Percentiles rank a stretch among this genome's conserved stretches.
phyloP scores from a whole-genome alignment of 2,888 invertebrate species.

The Catocala fraxini region DNA sequence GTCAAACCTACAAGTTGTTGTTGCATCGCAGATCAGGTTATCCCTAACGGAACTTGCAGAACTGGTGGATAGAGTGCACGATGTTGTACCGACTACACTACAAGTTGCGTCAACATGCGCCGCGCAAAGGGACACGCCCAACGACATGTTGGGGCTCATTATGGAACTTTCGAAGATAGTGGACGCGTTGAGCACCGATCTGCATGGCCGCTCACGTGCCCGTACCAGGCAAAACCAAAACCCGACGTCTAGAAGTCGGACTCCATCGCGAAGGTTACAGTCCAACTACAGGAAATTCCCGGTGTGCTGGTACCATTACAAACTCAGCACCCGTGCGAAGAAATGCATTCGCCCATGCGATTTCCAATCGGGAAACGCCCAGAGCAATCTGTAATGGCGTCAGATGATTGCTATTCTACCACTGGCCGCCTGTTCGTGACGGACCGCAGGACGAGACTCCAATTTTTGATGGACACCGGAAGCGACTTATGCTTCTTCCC shows the following conservation, averaged over 20 bases:
- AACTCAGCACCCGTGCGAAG: constrained; percentile 1
- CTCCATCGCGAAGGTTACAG: neutral
- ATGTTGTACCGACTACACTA: too few relatives aligned
- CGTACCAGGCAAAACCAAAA: too few relatives aligned
- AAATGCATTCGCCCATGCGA: constrained; percentile 7
- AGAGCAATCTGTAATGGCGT: constrained; percentile 13
- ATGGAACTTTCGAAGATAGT: too few relatives aligned
- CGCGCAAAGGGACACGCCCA: too few relatives aligned
- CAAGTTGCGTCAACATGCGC: too few relatives aligned
- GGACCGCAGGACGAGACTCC: constrained; percentile 1
- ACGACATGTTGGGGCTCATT: too few relatives aligned
- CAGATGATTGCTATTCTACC: constrained; percentile 4
- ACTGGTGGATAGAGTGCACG: too few relatives aligned
- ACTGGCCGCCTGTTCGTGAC: constrained; percentile 13
- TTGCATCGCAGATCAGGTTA: neutral
- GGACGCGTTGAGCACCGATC: too few relatives aligned
- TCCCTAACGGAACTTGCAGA: neutral
- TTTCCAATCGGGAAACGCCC: constrained; percentile 1
- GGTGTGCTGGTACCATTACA: too few relatives aligned
- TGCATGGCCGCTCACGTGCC: neutral
- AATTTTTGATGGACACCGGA: constrained; percentile 14
- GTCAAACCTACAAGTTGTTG: neutral
- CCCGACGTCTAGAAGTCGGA: too few relatives aligned
- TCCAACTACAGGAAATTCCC: constrained; percentile 11
- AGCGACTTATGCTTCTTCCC: constrained; percentile 12